Evolutionary conservation across 2,113 vertebrate species (phyloP).

Genomic region (Strix aluco): DNA sequence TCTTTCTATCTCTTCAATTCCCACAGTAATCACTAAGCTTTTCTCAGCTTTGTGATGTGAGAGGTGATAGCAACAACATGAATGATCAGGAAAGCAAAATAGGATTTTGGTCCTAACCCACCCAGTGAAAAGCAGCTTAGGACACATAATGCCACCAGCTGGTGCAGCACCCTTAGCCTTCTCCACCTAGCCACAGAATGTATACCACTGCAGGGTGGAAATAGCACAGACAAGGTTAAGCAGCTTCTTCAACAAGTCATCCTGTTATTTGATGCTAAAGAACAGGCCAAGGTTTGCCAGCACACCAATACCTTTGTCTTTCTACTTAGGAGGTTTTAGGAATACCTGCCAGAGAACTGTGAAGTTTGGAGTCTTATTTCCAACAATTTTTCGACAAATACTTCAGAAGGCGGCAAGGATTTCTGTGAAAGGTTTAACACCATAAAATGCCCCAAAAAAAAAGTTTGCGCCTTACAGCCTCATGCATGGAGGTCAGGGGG

Average conservation of each 20-base stretch:
- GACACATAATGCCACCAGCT: not conserved
- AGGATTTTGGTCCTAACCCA: not conserved
- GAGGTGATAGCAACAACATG: not conserved
- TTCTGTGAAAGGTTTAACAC: not conserved
- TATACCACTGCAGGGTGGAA: not conserved
- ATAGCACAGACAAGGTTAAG: not conserved
- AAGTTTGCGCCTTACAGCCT: not conserved
- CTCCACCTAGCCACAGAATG: rapidly evolving
- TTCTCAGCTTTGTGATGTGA: not conserved
- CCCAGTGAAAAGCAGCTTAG: not conserved
- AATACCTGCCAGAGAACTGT: not conserved
- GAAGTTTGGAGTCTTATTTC: not conserved
- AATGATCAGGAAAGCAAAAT: not conserved
- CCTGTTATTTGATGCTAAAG: not conserved
- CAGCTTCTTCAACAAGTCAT: not conserved
- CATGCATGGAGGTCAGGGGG: not conserved
- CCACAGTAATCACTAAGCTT: not conserved
- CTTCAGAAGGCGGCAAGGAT: not conserved
- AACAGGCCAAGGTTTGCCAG: not conserved
- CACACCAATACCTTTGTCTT: not conserved
- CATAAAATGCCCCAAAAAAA: not conserved
- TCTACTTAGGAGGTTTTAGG: not conserved
- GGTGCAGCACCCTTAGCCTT: not conserved
- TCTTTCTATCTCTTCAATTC: not conserved
- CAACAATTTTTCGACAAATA: not conserved